phyloP scores from a whole-genome alignment of 2,888 invertebrate species.

The Torymus tubicola region DNA sequence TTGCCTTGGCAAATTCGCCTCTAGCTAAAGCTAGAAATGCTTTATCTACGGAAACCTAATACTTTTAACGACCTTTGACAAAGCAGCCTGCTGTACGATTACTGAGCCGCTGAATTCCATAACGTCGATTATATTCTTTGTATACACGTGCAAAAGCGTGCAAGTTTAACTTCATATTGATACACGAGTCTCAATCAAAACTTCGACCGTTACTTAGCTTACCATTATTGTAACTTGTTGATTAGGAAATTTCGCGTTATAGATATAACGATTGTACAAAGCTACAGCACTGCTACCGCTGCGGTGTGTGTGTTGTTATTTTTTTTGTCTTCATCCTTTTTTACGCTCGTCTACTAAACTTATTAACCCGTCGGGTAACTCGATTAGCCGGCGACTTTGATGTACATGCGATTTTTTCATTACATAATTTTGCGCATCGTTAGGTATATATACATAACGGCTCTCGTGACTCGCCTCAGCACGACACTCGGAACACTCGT shows the following conservation, averaged over 20 bases:
- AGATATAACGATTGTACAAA: slow-evolving; percentile 3
- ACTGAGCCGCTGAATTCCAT: too few species aligned
- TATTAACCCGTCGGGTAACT: slow-evolving; percentile 14
- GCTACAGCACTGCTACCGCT: not conserved
- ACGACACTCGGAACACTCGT: too few species aligned
- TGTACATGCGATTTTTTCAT: not conserved
- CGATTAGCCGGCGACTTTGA: slow-evolving; percentile 11
- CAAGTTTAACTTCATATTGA: too few species aligned
- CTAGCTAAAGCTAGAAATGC: not conserved
- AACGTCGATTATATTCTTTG: too few species aligned
- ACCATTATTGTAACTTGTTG: slow-evolving; percentile 38
- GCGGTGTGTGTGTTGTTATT: not conserved
- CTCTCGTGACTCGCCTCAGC: not conserved
- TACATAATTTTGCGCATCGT: slow-evolving; percentile 18
- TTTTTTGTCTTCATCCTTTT: not conserved
- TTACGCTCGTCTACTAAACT: slow-evolving; percentile 19
- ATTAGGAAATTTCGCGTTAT: slow-evolving; percentile 11
- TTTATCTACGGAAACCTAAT: not conserved
- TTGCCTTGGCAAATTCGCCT: too few species aligned
- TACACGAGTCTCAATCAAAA: slow-evolving; percentile 4
- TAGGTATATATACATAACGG: too few species aligned
- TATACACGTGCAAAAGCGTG: too few species aligned
- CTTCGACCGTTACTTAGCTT: not conserved
- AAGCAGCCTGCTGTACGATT: too few species aligned
- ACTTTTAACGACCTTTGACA: not conserved